Conservation (phyloP, 2,113 vertebrate genomes). For the Eulacestoma nigropectus region DNA sequence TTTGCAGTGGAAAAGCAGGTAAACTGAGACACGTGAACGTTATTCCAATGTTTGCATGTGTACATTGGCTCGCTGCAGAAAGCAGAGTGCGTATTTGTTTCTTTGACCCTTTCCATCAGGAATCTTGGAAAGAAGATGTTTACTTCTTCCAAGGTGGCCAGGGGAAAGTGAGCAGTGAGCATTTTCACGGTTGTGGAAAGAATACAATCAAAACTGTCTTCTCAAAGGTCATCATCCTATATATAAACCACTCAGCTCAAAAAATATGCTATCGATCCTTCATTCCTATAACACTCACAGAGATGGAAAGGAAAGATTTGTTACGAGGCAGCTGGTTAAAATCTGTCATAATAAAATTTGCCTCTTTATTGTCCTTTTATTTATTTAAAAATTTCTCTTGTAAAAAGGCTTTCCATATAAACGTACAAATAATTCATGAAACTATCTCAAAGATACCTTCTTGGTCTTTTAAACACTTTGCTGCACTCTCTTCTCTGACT, state of each 20-base stretch:
- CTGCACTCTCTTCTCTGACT: neutral
- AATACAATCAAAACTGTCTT: neutral
- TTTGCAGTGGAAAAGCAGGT: neutral
- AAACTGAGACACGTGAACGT: rapidly evolving
- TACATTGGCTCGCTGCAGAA: neutral
- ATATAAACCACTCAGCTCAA: neutral
- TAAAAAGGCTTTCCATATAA: neutral
- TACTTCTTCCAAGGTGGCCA: neutral
- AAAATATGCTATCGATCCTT: neutral
- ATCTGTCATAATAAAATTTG: neutral
- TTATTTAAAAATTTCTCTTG: neutral
- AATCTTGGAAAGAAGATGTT: neutral
- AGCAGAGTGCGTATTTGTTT: rapidly evolving
- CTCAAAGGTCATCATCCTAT: neutral
- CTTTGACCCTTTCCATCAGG: neutral
- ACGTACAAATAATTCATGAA: neutral
- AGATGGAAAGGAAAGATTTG: neutral
- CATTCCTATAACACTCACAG: neutral
- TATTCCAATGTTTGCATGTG: neutral
- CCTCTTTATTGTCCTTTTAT: neutral
- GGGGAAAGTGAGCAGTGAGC: neutral
- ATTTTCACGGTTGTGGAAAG: neutral
- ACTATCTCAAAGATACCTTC: neutral
- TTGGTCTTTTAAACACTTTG: neutral
- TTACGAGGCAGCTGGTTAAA: neutral